These are phyloP conservation scores for Nomada lathburiana DNA, from an alignment of 2,888 invertebrate genomes.

Conservation along the genomic window DNA sequence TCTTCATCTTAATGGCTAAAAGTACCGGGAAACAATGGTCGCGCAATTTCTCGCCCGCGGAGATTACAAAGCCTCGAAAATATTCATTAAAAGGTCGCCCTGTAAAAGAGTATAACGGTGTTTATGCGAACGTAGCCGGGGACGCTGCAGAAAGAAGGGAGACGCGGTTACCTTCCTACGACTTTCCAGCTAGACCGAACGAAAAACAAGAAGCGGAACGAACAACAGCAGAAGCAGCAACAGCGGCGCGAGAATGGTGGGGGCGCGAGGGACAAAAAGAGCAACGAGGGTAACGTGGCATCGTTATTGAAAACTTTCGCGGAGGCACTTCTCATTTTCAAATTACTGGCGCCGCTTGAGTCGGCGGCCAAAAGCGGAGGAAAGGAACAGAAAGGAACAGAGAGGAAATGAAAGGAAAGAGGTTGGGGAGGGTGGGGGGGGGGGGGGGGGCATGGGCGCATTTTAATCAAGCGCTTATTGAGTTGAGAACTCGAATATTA, in stretches of 20 bases:
- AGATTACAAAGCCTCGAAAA: slow-evolving; percentile 49
- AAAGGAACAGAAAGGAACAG: not conserved
- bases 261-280: not conserved
- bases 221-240: slow-evolving; percentile 16
- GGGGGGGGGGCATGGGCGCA: slow-evolving; percentile 57
- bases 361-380: slow-evolving; percentile 17
- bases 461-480: slow-evolving; percentile 80
- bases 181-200: slow-evolving; percentile 37
- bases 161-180: slow-evolving; percentile 26
- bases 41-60: slow-evolving; percentile 26
- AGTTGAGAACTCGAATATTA: slow-evolving; percentile 79
- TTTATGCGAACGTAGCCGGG: slow-evolving; percentile 16
- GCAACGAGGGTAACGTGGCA: slow-evolving; percentile 44
- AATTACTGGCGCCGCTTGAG: slow-evolving; percentile 69
- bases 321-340: slow-evolving; percentile 75
- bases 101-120: slow-evolving; percentile 20
- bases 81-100: slow-evolving; percentile 56
- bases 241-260: slow-evolving; percentile 5
- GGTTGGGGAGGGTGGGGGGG: not conserved
- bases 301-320: slow-evolving; percentile 75
- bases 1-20: slow-evolving; percentile 16
- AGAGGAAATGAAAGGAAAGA: slow-evolving; percentile 3
- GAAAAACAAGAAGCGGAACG: slow-evolving; percentile 35
- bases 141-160: not conserved
- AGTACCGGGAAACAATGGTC: slow-evolving; percentile 20